These are phyloP conservation scores for Calephelis perditalis DNA, from an alignment of 2,888 invertebrate species.

Conservation along the genomic window DNA sequence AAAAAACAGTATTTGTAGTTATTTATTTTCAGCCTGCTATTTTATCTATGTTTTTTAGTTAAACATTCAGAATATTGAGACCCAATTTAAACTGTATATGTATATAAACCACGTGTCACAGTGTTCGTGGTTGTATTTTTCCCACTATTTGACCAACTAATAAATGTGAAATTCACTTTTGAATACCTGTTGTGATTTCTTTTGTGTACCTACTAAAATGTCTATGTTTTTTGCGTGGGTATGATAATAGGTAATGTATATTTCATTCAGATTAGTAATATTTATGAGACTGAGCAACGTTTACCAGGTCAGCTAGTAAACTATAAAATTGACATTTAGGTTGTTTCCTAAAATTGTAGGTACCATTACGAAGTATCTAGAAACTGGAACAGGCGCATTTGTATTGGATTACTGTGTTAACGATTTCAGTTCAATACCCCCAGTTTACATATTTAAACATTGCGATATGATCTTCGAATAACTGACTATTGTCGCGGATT, in stretches of 20 bases:
- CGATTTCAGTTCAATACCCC: neutral
- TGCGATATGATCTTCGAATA: neutral
- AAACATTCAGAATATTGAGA: too few species aligned
- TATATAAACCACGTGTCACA: too few species aligned
- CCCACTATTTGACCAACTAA: too few species aligned
- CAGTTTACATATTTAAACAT: neutral
- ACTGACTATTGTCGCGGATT: neutral
- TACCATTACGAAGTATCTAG: neutral
- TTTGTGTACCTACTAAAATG: too few species aligned
- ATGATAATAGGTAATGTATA: neutral
- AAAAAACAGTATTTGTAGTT: too few species aligned
- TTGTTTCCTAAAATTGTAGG: neutral
- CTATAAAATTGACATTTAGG: neutral
- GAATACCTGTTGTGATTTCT: too few species aligned
- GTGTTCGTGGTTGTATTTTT: too few species aligned
- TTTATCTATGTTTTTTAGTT: neutral
- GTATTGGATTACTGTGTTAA: conserved; percentile 12
- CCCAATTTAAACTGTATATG: too few species aligned
- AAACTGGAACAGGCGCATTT: conserved; percentile 6
- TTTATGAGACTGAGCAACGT: too few species aligned
- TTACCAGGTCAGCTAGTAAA: neutral
- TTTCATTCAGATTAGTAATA: neutral
- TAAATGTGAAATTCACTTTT: too few species aligned
- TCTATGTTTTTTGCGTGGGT: too few species aligned
- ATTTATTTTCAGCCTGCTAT: too few species aligned